Base-by-base conservation (phyloP, 2,888 invertebrate genomes). In the Polylopha cassiicola region DNA sequence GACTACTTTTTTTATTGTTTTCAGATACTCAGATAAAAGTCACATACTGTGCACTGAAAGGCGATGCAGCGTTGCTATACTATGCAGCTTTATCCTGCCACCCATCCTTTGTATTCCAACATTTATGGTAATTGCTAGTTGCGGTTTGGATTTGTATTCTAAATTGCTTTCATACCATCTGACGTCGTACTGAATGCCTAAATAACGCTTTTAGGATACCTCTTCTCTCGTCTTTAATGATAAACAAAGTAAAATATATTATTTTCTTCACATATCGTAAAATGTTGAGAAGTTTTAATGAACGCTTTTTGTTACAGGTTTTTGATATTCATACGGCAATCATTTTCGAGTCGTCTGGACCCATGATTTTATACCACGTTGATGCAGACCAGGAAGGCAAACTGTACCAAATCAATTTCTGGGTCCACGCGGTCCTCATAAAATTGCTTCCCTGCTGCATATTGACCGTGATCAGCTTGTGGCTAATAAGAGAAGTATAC, bases 31-130 rank as follows among this genome's bases (percentile, higher is more conserved):
- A 0, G 91, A 93, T 53, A 88, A 89, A 60, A 92, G 89, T 58
- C 90, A 90, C 63, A 87, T 90, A 10, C 86, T 92, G 56, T 96
- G 95, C 67, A 91, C 92, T 13, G 90, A 94, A 58, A 80, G 89
- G 16, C 88, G 94, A 41, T 95, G 96, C 62, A 90, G 90, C 37
- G 79, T 89, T 23, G 93, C 94, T 6, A 93, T 97, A 39, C 67
- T 90, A 11, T 85, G 89, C 55, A 93, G 94, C 48, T 94, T 94
- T 65, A 60, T 94, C 34, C 82, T 92, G 7, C 93, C 95, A 2
- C 88, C 94, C 0, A 77, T 95, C 36, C 88, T 95, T 10, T 96
- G 95, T 70, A 88, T 93, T 38, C 97, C 97, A 1, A 93, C 94
- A 31, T 95, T 92, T 67, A 87, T 95, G 70, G 91, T 85, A 59